Conservation (phyloP, 2,888 invertebrate genomes). For the Hydropsyche betteni region DNA sequence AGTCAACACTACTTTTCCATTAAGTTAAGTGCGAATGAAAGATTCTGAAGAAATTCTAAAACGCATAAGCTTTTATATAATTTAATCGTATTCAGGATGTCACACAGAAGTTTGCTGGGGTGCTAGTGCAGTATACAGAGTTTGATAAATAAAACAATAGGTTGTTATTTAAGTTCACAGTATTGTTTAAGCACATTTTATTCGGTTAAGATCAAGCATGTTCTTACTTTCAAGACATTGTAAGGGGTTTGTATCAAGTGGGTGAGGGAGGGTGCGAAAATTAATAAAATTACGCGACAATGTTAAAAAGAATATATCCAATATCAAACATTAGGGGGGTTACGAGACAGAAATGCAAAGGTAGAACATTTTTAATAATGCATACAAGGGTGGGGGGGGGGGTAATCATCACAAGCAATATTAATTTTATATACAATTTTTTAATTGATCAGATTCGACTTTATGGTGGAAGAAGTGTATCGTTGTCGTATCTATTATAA, state of each 20-base stretch:
- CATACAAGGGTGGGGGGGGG: background rate
- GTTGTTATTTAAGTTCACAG: background rate
- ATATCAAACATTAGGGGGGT: too few species aligned
- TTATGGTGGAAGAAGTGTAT: conserved; percentile 9
- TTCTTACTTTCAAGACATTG: background rate
- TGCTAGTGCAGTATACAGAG: conserved; percentile 49
- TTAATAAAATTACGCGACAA: background rate
- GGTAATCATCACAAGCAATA: background rate
- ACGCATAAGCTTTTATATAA: conserved; percentile 4
- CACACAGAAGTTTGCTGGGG: conserved; percentile 48
- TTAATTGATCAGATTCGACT: background rate
- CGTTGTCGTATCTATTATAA: background rate
- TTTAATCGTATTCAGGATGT: conserved; percentile 33
- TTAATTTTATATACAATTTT: background rate
- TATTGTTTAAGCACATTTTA: conserved; percentile 2
- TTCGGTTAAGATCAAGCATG: background rate
- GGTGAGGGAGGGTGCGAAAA: background rate
- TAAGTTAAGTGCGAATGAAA: too few species aligned
- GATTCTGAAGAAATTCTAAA: conserved; percentile 5
- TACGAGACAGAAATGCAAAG: too few species aligned
- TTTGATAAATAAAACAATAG: background rate
- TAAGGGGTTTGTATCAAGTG: background rate
- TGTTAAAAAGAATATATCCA: too few species aligned
- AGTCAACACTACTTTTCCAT: too few species aligned
- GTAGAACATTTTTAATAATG: background rate